Conservation (phyloP, 2,113 vertebrate species). For the Dicrurus megarhynchus region DNA sequence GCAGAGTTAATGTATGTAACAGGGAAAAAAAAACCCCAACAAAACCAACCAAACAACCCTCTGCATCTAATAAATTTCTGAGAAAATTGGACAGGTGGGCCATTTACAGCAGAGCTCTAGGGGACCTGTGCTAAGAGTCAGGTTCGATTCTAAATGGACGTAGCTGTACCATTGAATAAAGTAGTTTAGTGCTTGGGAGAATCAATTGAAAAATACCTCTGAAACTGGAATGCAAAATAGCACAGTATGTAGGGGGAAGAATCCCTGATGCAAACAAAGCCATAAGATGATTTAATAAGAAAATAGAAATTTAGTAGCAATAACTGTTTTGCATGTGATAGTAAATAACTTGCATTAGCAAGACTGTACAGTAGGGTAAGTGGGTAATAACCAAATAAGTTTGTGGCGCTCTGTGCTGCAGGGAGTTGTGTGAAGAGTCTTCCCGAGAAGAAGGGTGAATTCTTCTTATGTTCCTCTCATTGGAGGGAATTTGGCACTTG, state of each 20-base stretch:
- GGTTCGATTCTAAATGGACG: conserved; percentile 14
- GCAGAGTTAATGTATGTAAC: conserved; percentile 7
- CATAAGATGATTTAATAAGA: conserved; percentile 85
- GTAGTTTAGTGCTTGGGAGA: conserved; percentile 69
- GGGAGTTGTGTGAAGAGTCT: conserved; percentile 45
- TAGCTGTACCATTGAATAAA: conserved; percentile 63
- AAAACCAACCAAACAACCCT: background rate
- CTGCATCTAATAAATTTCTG: background rate
- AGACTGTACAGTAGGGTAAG: conserved; percentile 71
- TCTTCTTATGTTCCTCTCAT: conserved; percentile 23
- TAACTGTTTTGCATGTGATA: conserved; percentile 91
- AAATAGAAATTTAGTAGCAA: conserved; percentile 91
- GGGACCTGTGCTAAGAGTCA: conserved; percentile 27
- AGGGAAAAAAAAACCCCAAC: background rate
- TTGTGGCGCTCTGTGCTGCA: conserved; percentile 68
- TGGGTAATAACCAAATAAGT: conserved; percentile 72
- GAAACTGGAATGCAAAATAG: conserved; percentile 84
- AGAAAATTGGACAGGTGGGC: background rate
- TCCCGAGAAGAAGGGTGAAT: conserved; percentile 43
- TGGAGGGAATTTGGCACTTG: conserved; percentile 60
- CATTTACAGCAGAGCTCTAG: conserved; percentile 59
- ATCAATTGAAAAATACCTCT: conserved; percentile 83
- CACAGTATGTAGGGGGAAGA: conserved; percentile 78
- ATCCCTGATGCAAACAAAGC: conserved; percentile 85
- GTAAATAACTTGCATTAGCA: conserved; percentile 71